phyloP scores from a whole-genome alignment of 1,140 invertebrate genomes.

The Drosophila pseudoananassae region DNA sequence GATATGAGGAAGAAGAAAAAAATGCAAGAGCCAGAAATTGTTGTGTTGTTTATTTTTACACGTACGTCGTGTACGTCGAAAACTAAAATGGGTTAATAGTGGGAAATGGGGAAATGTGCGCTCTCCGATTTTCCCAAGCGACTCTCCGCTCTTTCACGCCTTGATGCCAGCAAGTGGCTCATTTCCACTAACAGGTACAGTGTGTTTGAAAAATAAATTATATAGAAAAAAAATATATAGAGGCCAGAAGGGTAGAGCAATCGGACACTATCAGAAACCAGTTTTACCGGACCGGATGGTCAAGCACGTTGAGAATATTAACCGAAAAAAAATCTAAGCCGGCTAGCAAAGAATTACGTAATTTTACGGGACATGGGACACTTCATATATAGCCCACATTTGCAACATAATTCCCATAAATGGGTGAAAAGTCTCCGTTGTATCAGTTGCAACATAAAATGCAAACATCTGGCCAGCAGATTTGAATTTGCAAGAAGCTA shows the following conservation, averaged over 20 bases:
- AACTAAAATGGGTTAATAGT: constrained; percentile 76
- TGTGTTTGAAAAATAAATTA: constrained; percentile 32
- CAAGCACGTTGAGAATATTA: constrained; percentile 48
- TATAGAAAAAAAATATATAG: background rate
- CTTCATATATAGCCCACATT: too few relatives aligned
- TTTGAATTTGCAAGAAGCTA: background rate
- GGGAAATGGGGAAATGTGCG: constrained; percentile 60
- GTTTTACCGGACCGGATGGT: constrained; percentile 52
- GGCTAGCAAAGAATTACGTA: constrained; percentile 30
- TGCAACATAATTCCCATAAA: background rate
- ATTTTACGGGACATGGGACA: constrained; percentile 13
- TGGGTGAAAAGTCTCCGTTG: too few relatives aligned
- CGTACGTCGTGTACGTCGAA: constrained; percentile 10
- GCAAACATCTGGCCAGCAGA: constrained; percentile 3
- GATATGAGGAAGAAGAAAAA: constrained; percentile 1
- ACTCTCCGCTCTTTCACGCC: background rate
- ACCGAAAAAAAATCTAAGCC: constrained; percentile 12
- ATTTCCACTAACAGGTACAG: constrained; percentile 32
- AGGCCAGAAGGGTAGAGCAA: background rate
- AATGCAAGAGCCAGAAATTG: constrained; percentile 39
- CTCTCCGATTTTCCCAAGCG: background rate
- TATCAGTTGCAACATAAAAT: background rate
- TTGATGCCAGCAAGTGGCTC: constrained; percentile 14
- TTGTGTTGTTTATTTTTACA: constrained; percentile 73
- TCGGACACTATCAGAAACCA: constrained; percentile 27